These are phyloP conservation scores for Heteropelma amictum DNA, from an alignment of 2,888 invertebrate species.

Conservation along the genomic window DNA sequence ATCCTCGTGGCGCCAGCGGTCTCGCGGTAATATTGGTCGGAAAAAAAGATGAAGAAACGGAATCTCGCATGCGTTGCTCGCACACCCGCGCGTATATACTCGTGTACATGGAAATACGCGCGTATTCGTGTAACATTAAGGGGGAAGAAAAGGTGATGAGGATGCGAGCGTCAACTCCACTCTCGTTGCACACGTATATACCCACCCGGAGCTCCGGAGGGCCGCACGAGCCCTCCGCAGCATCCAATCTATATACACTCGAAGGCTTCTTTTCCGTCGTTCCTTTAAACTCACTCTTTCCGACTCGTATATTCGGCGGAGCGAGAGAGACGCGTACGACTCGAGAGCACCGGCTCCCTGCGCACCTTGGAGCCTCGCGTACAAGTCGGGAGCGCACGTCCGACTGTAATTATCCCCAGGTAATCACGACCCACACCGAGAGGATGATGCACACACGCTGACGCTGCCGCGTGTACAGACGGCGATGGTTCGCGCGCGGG, in stretches of 20 bases:
- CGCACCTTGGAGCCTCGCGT: constrained; percentile 44
- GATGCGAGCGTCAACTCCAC: constrained; percentile 15
- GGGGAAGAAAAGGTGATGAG: constrained; percentile 18
- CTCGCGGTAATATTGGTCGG: constrained; percentile 15
- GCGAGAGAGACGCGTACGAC: constrained; percentile 26
- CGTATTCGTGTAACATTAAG: background rate
- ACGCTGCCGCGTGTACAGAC: constrained; percentile 30
- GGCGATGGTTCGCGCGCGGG: constrained; percentile 52
- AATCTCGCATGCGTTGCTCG: too few species aligned
- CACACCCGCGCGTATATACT: too few species aligned
- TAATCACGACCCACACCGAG: constrained; percentile 76
- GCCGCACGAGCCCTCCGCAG: constrained; percentile 10
- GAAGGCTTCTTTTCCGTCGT: constrained; percentile 36
- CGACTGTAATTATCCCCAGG: constrained; percentile 77
- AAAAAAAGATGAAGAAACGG: too few species aligned
- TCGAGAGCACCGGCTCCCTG: constrained; percentile 48
- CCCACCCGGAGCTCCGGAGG: background rate
- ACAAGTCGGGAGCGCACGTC: constrained; percentile 66
- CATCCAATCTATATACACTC: constrained; percentile 51
- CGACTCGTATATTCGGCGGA: constrained; percentile 38
- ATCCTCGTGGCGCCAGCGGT: constrained; percentile 28
- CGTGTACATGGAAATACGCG: background rate
- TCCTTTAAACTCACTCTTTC: constrained; percentile 13
- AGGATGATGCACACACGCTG: constrained; percentile 61
- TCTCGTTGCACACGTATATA: background rate